Evolutionary conservation across 92 coral and sea anemone genomes (phyloP).

Genomic region (Zoanthus sansibaricus): DNA sequence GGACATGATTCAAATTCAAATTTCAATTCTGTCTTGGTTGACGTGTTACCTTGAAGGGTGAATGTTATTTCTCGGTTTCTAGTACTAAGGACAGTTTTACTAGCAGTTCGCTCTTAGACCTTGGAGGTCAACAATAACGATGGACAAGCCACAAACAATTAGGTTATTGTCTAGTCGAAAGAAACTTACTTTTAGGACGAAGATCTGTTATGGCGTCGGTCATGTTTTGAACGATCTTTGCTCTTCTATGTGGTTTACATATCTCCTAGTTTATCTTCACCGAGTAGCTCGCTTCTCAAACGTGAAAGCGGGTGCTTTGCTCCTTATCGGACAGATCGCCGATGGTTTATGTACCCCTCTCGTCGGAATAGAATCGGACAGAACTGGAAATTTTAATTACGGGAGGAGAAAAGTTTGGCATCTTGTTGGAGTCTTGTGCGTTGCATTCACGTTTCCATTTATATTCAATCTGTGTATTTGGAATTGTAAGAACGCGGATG

Average conservation of each 20-base stretch:
- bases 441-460: conserved; percentile 90
- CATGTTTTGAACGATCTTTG: conserved; percentile 94
- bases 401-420: conserved; percentile 97
- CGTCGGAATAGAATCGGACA: conserved; percentile 97
- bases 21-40: too few relatives aligned
- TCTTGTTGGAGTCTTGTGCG: conserved; percentile 87
- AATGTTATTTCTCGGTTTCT: too few relatives aligned
- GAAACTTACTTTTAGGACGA: conserved; percentile 43
- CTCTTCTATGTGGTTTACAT: conserved; percentile 97
- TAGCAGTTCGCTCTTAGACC: not conserved
- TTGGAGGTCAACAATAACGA: conserved; percentile 10
- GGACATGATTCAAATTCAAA: too few relatives aligned
- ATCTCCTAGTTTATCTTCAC: conserved; percentile 87
- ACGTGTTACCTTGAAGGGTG: too few relatives aligned
- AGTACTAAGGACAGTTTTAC: too few relatives aligned
- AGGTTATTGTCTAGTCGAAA: not conserved
- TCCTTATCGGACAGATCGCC: conserved; percentile 89
- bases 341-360: conserved; percentile 95
- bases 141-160: not conserved
- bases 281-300: conserved; percentile 82
- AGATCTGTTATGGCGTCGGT: conserved; percentile 91
- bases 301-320: conserved; percentile 80
- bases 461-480: conserved; percentile 83
- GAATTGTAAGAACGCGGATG: conserved; percentile 65
- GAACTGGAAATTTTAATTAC: conserved; percentile 78